Base-by-base conservation (phyloP, 2,113 vertebrate genomes). In the Phrynosoma blainvillii region DNA sequence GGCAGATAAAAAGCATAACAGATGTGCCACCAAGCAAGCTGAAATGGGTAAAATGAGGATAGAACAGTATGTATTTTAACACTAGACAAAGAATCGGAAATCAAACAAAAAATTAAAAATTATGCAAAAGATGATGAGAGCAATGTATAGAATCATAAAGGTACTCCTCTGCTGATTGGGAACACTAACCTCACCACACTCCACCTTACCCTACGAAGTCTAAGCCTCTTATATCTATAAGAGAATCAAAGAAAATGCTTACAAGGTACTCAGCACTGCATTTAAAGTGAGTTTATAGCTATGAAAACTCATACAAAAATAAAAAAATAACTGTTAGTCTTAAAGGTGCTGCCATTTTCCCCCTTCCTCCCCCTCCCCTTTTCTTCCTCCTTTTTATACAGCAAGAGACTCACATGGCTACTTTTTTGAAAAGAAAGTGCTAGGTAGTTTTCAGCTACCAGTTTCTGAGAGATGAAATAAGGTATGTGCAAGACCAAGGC, bases 61-160 rank as follows among this genome's bases (percentile, higher is more conserved):
- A 10, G 23, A 70, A 70, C 5, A 70, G 11, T 30, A 27, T 1
- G 7, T 70, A 70, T 70, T 70, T 70, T 27, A 70, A 70, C 68
- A 70, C 21, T 9, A 70, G 68, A 40, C 1, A n/a, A 10, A 66
- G 40, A n/a, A 47, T 78, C 30, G 2, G 86, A 68, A 74, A 93
- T 85, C 20, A 25, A 87, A 71, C 85, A 84, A 71, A 87, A 70
- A 79, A 73, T 12, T 32, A 56, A 27, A 42, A 18, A 88, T 71
- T 82, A 75, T 0, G 0, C 14, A 47, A 68, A 88, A 87, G 89
- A 93, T 90, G 71, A 80, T 0, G 83, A 81, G 27, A 84, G 85
- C 89, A 92, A 93, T 84, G 59, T 85, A 92, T 84, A 3, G 0
- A 32, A 79, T 59, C 84, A 81, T 78, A 90, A 93, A 92, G 84